A percentile compares a stretch with the other conserved stretches of the same genome.
phyloP scores from a whole-genome alignment of 2,113 vertebrate genomes.

The Axis porcinus region DNA sequence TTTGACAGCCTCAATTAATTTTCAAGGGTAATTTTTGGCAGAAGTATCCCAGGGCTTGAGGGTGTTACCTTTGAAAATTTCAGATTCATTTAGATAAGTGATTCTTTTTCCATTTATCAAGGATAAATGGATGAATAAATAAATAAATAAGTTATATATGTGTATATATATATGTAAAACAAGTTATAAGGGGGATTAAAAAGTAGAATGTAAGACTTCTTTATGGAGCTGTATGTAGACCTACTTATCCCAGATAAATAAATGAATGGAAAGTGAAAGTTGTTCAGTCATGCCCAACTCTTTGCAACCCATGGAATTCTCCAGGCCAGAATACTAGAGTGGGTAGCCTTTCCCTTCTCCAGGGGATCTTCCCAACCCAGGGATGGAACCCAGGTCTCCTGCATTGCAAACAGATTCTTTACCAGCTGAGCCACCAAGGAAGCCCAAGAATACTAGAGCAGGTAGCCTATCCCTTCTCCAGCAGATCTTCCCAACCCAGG shows the following conservation, averaged over 20 bases:
- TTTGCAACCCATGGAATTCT: not conserved
- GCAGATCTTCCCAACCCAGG: not conserved
- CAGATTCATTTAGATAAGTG: not conserved
- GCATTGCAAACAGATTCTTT: not conserved
- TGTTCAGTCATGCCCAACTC: not conserved
- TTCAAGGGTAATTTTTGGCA: not conserved
- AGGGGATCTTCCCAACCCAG: not conserved
- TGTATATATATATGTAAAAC: not conserved
- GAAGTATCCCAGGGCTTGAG: not conserved
- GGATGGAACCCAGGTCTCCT: not conserved
- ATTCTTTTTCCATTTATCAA: not conserved
- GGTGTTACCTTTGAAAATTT: not conserved
- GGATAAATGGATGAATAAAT: too few species aligned
- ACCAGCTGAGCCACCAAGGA: not conserved
- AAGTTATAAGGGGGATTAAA: not conserved
- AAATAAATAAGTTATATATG: not conserved
- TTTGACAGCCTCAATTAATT: not conserved
- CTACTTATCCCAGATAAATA: not conserved
- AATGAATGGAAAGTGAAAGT: not conserved
- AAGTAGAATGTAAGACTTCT: not conserved
- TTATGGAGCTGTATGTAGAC: not conserved
- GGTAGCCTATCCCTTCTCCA: not conserved
- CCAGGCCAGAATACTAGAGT: not conserved
- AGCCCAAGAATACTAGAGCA: not conserved
- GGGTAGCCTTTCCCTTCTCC: not conserved